Conservation (phyloP, 2,888 invertebrate species). For the Morpho deidamia region DNA sequence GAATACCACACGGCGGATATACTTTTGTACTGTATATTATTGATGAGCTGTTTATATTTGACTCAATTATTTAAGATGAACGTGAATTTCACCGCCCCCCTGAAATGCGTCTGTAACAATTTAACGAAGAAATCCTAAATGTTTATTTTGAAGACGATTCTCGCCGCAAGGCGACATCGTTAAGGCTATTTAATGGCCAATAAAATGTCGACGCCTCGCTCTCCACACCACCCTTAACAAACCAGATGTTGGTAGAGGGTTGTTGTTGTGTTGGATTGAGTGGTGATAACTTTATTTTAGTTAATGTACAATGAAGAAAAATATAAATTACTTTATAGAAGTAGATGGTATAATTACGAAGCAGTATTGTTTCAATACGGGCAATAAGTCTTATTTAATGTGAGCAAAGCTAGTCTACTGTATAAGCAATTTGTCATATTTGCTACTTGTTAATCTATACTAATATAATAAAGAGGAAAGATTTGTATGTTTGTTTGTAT, state of each 20-base stretch:
- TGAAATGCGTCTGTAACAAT: slow-evolving; percentile 71
- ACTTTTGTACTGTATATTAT: too few relatives aligned
- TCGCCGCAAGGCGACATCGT: slow-evolving; percentile 59
- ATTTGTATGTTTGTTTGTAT: too few relatives aligned
- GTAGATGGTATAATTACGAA: too few relatives aligned
- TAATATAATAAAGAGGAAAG: too few relatives aligned
- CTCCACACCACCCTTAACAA: slow-evolving; percentile 42
- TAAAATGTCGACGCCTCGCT: slow-evolving; percentile 66
- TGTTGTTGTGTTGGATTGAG: slow-evolving; percentile 1
- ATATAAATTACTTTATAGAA: background rate
- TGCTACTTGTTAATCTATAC: too few relatives aligned
- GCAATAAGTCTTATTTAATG: too few relatives aligned
- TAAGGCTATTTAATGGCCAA: slow-evolving; percentile 72
- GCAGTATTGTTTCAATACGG: too few relatives aligned
- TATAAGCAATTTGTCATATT: too few relatives aligned
- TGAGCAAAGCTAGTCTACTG: too few relatives aligned
- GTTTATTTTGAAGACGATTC: slow-evolving; percentile 66
- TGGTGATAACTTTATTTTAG: background rate
- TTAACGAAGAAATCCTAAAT: slow-evolving; percentile 69
- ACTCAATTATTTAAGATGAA: too few relatives aligned
- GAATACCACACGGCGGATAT: too few relatives aligned
- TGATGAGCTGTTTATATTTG: too few relatives aligned
- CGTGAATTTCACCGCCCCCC: slow-evolving; percentile 47
- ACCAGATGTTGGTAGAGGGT: slow-evolving; percentile 1
- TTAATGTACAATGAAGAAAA: background rate